These are phyloP conservation scores for Brachyalestes nurse DNA, from an alignment of 2,797 vertebrate species.

Conservation along the genomic window DNA sequence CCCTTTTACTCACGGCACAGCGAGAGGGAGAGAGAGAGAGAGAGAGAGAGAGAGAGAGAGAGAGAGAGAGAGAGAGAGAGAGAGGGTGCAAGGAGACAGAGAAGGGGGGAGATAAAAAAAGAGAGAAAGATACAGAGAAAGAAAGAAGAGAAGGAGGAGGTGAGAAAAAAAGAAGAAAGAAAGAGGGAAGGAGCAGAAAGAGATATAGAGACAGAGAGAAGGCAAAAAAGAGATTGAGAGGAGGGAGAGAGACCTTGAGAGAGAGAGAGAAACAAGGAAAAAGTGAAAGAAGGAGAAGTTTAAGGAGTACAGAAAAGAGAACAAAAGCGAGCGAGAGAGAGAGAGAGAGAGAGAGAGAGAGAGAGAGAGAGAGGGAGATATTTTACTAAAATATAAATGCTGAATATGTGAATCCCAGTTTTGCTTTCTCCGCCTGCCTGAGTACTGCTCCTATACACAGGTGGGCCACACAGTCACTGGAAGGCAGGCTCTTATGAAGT, in stretches of 20 bases:
- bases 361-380: too few relatives aligned
- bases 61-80: too few relatives aligned
- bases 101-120: conserved; percentile 53
- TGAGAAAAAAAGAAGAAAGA: conserved; percentile 45
- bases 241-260: background rate
- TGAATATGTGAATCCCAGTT: too few relatives aligned
- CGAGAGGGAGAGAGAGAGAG: conserved; percentile 60
- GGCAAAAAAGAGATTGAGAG: conserved; percentile 11
- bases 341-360: background rate
- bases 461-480: conserved; percentile 17
- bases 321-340: too few relatives aligned
- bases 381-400: too few relatives aligned
- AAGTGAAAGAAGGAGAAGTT: too few relatives aligned
- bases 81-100: too few relatives aligned
- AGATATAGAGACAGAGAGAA: too few relatives aligned
- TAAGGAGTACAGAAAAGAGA: too few relatives aligned
- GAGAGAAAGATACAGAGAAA: conserved; percentile 63
- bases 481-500: conserved; percentile 2
- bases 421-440: too few relatives aligned
- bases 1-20: conserved; percentile 75
- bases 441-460: background rate
- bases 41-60: too few relatives aligned
- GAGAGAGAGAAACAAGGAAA: background rate
- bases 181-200: conserved; percentile 43
- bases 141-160: conserved; percentile 20